Conservation (phyloP, 2,113 vertebrate genomes). For the Cololabis saira region DNA sequence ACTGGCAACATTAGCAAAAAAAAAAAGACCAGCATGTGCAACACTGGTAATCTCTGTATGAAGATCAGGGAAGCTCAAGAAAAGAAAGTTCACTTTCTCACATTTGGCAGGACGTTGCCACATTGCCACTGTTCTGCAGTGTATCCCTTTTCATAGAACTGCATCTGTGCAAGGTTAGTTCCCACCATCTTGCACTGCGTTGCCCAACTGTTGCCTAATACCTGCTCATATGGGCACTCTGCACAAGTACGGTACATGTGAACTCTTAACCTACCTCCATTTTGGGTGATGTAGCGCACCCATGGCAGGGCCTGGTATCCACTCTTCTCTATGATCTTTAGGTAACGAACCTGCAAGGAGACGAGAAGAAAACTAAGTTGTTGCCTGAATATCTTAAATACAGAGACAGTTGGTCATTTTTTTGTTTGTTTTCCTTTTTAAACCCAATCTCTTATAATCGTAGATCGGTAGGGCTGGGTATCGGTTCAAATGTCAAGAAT, state of each 20-base stretch:
- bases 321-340: slow-evolving; percentile 99
- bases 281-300: slow-evolving; percentile 98
- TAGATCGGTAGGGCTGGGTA: too few species aligned
- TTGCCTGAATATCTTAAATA: too few species aligned
- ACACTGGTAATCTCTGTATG: slow-evolving; percentile 42
- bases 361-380: neutral
- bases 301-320: slow-evolving; percentile 91
- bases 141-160: slow-evolving; percentile 73
- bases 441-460: neutral
- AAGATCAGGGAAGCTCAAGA: slow-evolving; percentile 45
- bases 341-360: slow-evolving; percentile 87
- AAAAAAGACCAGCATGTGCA: slow-evolving; percentile 68
- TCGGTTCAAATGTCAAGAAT: too few species aligned
- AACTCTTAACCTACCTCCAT: slow-evolving; percentile 86
- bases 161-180: slow-evolving; percentile 56
- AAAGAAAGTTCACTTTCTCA: slow-evolving; percentile 67
- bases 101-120: slow-evolving; percentile 68
- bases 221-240: slow-evolving; percentile 60
- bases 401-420: too few species aligned
- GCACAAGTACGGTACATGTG: slow-evolving; percentile 2
- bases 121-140: slow-evolving; percentile 63
- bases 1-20: slow-evolving; percentile 71
- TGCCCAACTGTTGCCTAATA: slow-evolving; percentile 80
- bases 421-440: too few species aligned
- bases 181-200: slow-evolving; percentile 68